Percentiles rank a stretch among this genome's conserved stretches.
Evolutionary conservation across 2,113 vertebrate genomes (phyloP).

Genomic region (Macheiramphus alcinus): DNA sequence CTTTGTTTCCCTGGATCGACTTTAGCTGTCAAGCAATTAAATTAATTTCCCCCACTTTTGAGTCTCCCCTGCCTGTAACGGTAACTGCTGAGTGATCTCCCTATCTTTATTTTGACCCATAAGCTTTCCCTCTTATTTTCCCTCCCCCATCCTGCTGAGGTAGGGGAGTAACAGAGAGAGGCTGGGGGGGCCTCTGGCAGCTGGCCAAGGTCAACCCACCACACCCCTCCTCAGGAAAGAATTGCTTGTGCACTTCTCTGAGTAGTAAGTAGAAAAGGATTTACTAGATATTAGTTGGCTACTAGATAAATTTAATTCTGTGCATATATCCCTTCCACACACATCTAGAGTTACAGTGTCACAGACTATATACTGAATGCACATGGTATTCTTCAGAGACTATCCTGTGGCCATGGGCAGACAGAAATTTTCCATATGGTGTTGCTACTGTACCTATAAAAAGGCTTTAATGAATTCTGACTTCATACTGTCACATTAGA

Average conservation of each 20-base stretch:
- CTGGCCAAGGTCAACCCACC: neutral
- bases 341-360: neutral
- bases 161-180: neutral
- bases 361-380: neutral
- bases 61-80: neutral
- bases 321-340: neutral
- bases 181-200: neutral
- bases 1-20: neutral
- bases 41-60: neutral
- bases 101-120: neutral
- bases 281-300: neutral
- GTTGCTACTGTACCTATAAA: conserved; percentile 40
- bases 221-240: neutral
- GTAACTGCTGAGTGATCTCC: neutral
- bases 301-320: neutral
- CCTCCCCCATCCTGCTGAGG: neutral
- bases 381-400: neutral
- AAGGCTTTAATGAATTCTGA: conserved; percentile 53
- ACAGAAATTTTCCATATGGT: conserved; percentile 45
- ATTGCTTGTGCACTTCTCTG: neutral
- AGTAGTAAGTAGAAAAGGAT: neutral
- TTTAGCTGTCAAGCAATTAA: neutral
- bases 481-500: neutral
- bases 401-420: neutral
- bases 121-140: neutral